A percentile compares a stretch with the other conserved stretches of the same genome.
Conservation (phyloP, 2,113 vertebrate genomes). For the Pelusios castaneus region DNA sequence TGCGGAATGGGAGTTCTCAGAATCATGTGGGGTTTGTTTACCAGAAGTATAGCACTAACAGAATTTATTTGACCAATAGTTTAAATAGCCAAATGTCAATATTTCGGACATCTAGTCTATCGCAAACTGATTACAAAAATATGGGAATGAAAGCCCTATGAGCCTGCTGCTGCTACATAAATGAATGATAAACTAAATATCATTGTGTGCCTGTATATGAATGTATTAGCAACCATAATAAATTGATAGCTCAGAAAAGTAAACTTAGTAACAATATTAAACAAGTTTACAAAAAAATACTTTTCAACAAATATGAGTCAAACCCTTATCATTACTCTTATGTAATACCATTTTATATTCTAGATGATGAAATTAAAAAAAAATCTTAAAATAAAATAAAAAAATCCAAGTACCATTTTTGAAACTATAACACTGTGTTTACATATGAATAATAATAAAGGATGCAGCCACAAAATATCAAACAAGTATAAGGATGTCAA, state of each 20-base stretch:
- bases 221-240: background rate
- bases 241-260: background rate
- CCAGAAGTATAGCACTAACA: background rate
- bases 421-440: background rate
- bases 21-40: background rate
- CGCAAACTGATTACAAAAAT: background rate
- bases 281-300: background rate
- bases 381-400: background rate
- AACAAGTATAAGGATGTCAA: background rate
- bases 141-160: background rate
- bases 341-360: background rate
- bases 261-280: background rate
- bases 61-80: background rate
- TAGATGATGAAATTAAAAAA: background rate
- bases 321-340: background rate
- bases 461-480: background rate
- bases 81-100: background rate
- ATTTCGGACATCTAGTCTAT: background rate
- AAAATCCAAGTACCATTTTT: background rate
- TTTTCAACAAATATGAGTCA: accelerated
- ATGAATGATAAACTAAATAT: background rate
- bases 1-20: background rate
- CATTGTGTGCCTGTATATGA: background rate
- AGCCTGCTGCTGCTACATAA: background rate
- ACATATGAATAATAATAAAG: background rate